Evolutionary conservation across 1,140 invertebrate species (phyloP), one percentile per base, ranked within the genome.

Genomic region (Drosophila lacertosa): DNA sequence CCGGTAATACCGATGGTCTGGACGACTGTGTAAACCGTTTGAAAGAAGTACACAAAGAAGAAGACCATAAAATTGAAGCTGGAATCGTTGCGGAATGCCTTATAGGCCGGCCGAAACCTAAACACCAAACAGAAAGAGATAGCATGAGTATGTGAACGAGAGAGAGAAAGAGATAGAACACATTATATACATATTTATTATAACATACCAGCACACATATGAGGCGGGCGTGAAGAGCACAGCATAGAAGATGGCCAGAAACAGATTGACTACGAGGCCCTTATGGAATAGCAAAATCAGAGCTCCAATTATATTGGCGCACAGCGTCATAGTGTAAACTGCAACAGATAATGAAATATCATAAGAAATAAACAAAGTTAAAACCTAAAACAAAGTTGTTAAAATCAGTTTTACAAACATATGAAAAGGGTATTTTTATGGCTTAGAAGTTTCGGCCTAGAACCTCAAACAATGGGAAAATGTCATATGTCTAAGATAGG

Each of bases 11-110:
- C 98, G 84, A 99, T 94, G 15, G 96, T 93, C 92, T 98, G 97
- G 39, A 99, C 94, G 45, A 97, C 91, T 39, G 96, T 96, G 50
- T 99, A 95, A 48, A 98, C 93, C 80, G 98, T 96, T 95, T 99
- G 99, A 93, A 99, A 98, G 93, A 99, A 98, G 92, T 99, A 99
- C 71, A 99, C 96, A 90, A 99, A 99, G 94, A 99, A 99, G 93
- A 99, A 99, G 22, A 99, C 96, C 97, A 99, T 99, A 91, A 99
- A 99, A 92, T 99, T 99, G 93, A 99, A 98, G 1, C 98, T 99
- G 83, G 97, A 99, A 92, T 99, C 99, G 89, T 95, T 97, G 75
- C 97, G 95, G 92, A 93, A 96, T 32, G 94, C 94, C 92, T 95
- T 95, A 88, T 94, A 95, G 53, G 94, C 93, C 6, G 94, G 94